Percentiles rank a stretch among this genome's conserved stretches.
phyloP scores from a whole-genome alignment of 2,888 invertebrate species.

The Heliconius charithonia region DNA sequence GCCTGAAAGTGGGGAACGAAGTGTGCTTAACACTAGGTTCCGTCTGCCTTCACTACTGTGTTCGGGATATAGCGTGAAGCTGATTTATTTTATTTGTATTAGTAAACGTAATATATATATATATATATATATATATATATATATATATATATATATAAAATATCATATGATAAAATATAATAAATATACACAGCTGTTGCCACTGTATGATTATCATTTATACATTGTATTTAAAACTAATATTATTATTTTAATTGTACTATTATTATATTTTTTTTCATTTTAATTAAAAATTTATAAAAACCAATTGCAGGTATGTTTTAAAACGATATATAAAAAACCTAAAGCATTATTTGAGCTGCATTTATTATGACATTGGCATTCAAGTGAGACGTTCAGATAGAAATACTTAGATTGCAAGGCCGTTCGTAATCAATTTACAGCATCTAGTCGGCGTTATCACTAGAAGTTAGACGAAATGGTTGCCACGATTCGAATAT shows the following conservation, averaged over 20 bases:
- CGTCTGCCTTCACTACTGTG: no score
- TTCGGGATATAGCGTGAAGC: no score
- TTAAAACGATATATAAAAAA: not conserved
- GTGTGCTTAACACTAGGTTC: no score
- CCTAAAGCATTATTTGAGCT: not conserved
- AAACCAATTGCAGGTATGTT: no score
- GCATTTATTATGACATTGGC: conserved; percentile 59
- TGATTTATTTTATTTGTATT: not conserved
- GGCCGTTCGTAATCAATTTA: conserved; percentile 57
- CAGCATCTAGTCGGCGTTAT: conserved; percentile 41
- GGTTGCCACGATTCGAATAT: conserved; percentile 14
- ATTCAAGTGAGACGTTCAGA: conserved; percentile 73
- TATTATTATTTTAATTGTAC: no score
- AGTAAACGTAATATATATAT: not conserved
- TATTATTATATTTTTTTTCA: no score
- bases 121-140: not conserved
- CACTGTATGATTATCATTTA: no score
- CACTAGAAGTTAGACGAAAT: conserved; percentile 13
- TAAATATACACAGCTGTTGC: no score
- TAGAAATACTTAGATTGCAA: conserved; percentile 65
- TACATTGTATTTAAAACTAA: no score
- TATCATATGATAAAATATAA: no score
- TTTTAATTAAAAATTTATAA: no score
- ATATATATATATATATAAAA: not conserved
- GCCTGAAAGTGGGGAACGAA: no score